Base-by-base conservation (phyloP, 2,888 invertebrate genomes). In the Eupithecia vulgata region DNA sequence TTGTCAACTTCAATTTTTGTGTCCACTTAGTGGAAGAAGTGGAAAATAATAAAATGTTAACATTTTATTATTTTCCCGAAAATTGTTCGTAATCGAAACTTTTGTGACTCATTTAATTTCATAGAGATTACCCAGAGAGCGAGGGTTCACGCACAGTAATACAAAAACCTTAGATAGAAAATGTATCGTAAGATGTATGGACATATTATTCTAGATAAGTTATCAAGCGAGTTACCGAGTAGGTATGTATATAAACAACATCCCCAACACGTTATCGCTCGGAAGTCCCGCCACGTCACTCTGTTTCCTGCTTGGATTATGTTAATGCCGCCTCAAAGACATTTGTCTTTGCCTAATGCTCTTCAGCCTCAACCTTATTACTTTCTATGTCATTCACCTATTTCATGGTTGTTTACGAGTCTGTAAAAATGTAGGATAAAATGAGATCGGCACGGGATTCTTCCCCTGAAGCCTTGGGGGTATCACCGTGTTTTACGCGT, bases 321-420 rank as follows among this genome's bases (percentile, higher is more conserved):
- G 92, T 88, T 92, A 93, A 93, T 93, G 88, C 83, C 85, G 88
- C 88, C 87, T 88, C 89, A 81, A 84, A 89, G 88, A 91, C 91
- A 93, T 93, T 93, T 92, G 91, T 92, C 92, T 92, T 89, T 89
- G 82, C 85, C 87, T 90, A 91, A 91, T 90, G 85, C 89, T 86
- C 81, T 80, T 85, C 84, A 86, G 88, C 87, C 86, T 70, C 72
- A 83, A 85, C 87, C 83, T 88, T 89, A 89, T 90, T 90, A 89
- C 89, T 89, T 90, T 88, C 88, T 82, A 89, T 89, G 86, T 85
- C 86, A 82, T 88, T 87, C 86, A 87, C 86, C 87, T 87, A 86
- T 83, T 87, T 85, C 87, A 87, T 88, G 84, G 83, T 87, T 89
- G 83, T 90, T 88, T 89, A 88, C 84, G 88, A 76, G 72, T 68